A percentile compares a stretch with the other conserved stretches of the same genome.
phyloP scores from a whole-genome alignment of 1,140 invertebrate genomes.

The Drosophila nebulosa region DNA sequence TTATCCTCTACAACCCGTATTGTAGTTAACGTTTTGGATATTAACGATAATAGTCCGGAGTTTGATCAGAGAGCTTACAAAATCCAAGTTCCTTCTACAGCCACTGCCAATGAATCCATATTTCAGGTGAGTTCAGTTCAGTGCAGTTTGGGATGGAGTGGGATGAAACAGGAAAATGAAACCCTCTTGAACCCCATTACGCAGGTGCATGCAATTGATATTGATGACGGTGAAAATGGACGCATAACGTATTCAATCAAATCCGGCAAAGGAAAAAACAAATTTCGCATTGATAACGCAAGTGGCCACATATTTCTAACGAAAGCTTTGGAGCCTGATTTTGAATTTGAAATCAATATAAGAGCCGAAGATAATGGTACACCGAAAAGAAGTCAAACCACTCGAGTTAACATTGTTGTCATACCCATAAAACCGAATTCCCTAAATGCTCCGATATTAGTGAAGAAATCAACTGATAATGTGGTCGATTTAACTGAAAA shows the following conservation, averaged over 20 bases:
- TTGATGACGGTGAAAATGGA: constrained; percentile 91
- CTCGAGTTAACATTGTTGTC: constrained; percentile 87
- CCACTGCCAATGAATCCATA: constrained; percentile 83
- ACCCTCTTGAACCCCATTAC: too few relatives aligned
- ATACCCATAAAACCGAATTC: constrained; percentile 84
- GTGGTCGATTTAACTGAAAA: constrained; percentile 90
- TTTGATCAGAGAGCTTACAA: constrained; percentile 92
- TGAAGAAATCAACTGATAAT: constrained; percentile 83
- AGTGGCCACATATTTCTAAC: constrained; percentile 90
- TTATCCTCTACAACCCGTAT: constrained; percentile 92
- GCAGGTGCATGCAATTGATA: constrained; percentile 93
- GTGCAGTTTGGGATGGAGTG: too few relatives aligned
- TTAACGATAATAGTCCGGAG: constrained; percentile 92
- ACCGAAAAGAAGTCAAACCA: constrained; percentile 86
- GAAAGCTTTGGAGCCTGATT: constrained; percentile 86
- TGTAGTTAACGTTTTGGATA: constrained; percentile 89
- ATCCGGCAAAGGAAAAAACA: constrained; percentile 86
- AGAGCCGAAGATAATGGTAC: constrained; percentile 90
- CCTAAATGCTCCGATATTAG: constrained; percentile 84
- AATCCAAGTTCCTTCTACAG: constrained; percentile 87
- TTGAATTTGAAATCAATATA: constrained; percentile 90
- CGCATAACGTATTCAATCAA: constrained; percentile 91
- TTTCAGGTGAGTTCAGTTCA: constrained; percentile 84
- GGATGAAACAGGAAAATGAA: too few relatives aligned
- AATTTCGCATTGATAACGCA: constrained; percentile 89